Evolutionary conservation across 1,140 invertebrate genomes (phyloP), one percentile per base, ranked within the genome.

Genomic region (Ostrea edulis): DNA sequence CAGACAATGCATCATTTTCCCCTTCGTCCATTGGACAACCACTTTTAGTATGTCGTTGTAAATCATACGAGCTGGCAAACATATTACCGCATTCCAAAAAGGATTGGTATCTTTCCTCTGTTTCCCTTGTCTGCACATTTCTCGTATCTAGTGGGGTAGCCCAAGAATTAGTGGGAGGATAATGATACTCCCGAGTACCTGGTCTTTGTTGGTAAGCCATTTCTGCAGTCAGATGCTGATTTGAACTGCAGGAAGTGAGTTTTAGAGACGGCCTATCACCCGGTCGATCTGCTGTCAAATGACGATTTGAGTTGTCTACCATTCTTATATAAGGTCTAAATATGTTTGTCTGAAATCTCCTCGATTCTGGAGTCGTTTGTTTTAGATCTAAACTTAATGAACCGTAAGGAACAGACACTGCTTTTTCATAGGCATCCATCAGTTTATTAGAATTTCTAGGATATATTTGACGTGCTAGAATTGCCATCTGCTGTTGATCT

Each of bases 391-490:
- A 35, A 35, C 55, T 54, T 35, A 81, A 25, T 25, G 53, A 71
- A 17, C 51, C 82, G 81, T 55, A 77, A 8, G 87, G 83, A 35
- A 35, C 12, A 12, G 53, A 25, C 20, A 62, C 55, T 62, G 84
- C 84, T n/a, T 62, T 25, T 22, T 62, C 53, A 85, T 62, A 85
- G 3, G 22, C 25, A 25, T 85, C 54, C 44, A 62, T 8, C 20
- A 85, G 25, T 4, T 85, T 62, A 14, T 85, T 58, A 12, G 84
- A 29, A 20, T 62, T 55, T 35, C 84, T 54, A 22, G 84, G 84
- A 62, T 85, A 85, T 54, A 85, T 85, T 51, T 85, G 84, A 29
- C n/a, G n/a, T n/a, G n/a, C n/a, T n/a, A n/a, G n/a, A n/a, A n/a
- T n/a, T n/a, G n/a, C n/a, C 62, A 58, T 58, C 58, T 52, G n/a